Base-by-base conservation (phyloP, 2,113 vertebrate genomes). In the Pogonocichla stellata region DNA sequence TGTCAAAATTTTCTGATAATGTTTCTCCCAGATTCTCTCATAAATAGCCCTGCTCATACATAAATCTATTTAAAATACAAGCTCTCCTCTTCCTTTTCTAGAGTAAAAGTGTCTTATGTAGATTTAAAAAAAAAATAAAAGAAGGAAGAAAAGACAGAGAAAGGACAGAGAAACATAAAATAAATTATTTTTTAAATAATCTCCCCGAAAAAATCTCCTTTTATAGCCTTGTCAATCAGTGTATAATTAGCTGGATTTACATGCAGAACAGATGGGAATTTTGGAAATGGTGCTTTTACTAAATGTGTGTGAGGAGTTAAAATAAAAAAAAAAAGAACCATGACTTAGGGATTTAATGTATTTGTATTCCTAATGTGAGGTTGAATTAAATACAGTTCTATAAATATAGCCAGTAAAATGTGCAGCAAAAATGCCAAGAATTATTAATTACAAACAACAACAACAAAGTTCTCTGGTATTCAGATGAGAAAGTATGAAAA, bases 181-280 rank as follows among this genome's bases (percentile, higher is more conserved):
- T 14, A 1, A 10, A 24, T 66, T 58, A 17, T 75, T 92, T 92
- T 38, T 4, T 8, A n/a, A 72, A 22, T 38, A 38, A 36, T 36
- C 36, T 36, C 36, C 36, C 36, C 33, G 28, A 51, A 92, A 88
- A 89, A 95, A 83, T 65, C 60, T 92, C 88, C 90, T 75, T 97
- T 97, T 93, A 94, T 91, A 97, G 93, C 47, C 83, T 69, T 97
- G 96, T 93, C 97, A 97, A 91, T 97, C 96, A 95, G 80, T 8
- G 67, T 95, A 96, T 93, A 97, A 96, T 97, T 97, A 97, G 74
- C 50, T 95, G 83, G 48, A 82, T 94, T 96, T 96, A 82, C 74
- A 96, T 61, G 90, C 75, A 88, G 94, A 97, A 69, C 95, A 97
- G 89, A 96, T 96, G 96, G 92, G 88, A 80, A 94, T 90, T 95